phyloP scores from a whole-genome alignment of 2,113 vertebrate genomes.

The Scalopus aquaticus region DNA sequence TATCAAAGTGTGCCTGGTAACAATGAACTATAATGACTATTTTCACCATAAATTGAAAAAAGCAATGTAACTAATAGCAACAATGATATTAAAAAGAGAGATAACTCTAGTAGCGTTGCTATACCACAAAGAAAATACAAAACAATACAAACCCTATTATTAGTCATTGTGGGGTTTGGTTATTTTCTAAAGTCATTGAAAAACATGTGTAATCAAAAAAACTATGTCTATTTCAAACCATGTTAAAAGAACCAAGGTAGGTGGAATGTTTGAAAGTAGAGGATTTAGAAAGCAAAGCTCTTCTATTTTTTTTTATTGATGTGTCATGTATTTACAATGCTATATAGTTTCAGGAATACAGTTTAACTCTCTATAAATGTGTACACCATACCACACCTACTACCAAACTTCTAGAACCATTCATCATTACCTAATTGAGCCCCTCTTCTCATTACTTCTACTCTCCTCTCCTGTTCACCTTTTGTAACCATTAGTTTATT shows the following conservation, averaged over 20 bases:
- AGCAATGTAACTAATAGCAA: neutral
- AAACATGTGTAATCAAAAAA: neutral
- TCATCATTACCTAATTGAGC: neutral
- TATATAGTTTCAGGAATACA: neutral
- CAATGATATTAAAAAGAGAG: neutral
- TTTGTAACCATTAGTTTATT: too few relatives aligned
- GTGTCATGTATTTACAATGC: neutral
- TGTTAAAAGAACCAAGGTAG: neutral
- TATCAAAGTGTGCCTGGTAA: neutral
- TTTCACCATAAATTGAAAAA: slow-evolving; percentile 34
- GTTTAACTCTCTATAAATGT: neutral
- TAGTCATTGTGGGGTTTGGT: neutral
- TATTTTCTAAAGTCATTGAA: neutral
- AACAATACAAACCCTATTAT: neutral
- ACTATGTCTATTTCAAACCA: neutral
- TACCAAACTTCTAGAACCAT: neutral
- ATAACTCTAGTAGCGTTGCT: neutral
- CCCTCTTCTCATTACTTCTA: neutral
- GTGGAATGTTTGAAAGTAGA: neutral
- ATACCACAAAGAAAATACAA: neutral
- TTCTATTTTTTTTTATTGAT: neutral
- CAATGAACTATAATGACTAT: neutral
- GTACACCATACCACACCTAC: neutral
- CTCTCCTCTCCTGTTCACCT: neutral
- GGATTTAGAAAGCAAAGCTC: neutral